Conservation (phyloP, 2,113 vertebrate species). For the Spea bombifrons region DNA sequence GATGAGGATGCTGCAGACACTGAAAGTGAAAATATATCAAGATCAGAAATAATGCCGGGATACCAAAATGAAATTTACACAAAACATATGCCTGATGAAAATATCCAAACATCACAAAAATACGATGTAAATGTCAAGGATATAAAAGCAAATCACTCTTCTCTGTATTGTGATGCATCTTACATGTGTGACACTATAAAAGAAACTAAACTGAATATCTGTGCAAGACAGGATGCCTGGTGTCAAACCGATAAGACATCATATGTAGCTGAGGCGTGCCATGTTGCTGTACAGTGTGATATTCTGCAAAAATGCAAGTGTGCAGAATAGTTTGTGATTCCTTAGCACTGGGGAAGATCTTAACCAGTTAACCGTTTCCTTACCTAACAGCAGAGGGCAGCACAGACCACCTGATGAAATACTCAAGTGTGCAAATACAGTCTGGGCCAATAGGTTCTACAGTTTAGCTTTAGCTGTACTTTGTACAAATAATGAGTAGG, state of each 20-base stretch:
- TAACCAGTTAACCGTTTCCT: slow-evolving; percentile 12
- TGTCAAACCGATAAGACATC: slow-evolving; percentile 65
- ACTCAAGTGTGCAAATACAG: neutral
- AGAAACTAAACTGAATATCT: neutral
- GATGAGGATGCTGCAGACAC: slow-evolving; percentile 51
- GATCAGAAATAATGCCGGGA: neutral
- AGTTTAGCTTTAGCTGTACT: too few species aligned
- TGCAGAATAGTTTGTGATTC: slow-evolving; percentile 6
- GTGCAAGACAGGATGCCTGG: slow-evolving; percentile 53
- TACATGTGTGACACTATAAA: neutral
- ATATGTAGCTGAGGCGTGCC: slow-evolving; percentile 33
- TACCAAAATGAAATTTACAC: neutral
- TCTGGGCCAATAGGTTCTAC: too few species aligned
- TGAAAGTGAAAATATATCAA: slow-evolving; percentile 15
- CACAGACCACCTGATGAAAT: neutral
- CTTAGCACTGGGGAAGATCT: neutral
- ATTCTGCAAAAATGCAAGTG: slow-evolving; percentile 49
- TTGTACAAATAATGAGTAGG: too few species aligned
- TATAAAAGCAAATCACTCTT: neutral
- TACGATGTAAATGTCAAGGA: neutral
- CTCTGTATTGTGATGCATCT: neutral
- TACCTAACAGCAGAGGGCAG: slow-evolving; percentile 62
- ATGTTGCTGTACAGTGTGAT: slow-evolving; percentile 71
- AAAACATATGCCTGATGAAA: neutral
- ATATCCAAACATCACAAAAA: neutral